Evolutionary conservation across 2,888 invertebrate species (phyloP).

Genomic region (Amblyteles armatorius): DNA sequence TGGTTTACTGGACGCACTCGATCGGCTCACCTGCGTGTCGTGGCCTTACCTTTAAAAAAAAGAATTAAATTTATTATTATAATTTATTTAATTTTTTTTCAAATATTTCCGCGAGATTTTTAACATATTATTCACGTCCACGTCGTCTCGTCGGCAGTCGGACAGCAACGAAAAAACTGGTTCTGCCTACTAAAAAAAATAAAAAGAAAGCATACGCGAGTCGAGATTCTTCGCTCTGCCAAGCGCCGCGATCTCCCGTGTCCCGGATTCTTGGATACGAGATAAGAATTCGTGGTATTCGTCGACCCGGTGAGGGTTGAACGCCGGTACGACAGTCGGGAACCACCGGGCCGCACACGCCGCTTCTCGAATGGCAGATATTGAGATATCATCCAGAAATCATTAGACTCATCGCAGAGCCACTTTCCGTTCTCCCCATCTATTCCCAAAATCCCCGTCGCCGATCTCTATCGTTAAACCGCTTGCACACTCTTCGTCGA

Average conservation of each 20-base stretch:
- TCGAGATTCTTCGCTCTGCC: slow-evolving; percentile 17
- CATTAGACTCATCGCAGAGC: slow-evolving; percentile 49
- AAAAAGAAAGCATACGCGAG: slow-evolving; percentile 41
- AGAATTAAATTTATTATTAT: background rate
- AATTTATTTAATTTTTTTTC: background rate
- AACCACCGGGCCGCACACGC: slow-evolving; percentile 36
- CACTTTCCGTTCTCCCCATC: background rate
- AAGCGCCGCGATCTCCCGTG: slow-evolving; percentile 18
- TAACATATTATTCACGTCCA: slow-evolving; percentile 19
- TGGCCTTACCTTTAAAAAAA: too few relatives aligned
- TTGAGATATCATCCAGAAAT: slow-evolving; percentile 65
- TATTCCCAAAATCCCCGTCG: background rate
- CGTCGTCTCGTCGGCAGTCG: slow-evolving; percentile 15
- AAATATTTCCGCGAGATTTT: slow-evolving; percentile 11
- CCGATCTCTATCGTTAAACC: background rate
- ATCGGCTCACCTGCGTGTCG: slow-evolving; percentile 18
- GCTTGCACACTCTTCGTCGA: too few relatives aligned
- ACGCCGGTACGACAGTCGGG: slow-evolving; percentile 4
- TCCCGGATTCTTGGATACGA: slow-evolving; percentile 64
- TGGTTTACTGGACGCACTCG: slow-evolving; percentile 38
- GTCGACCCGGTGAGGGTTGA: slow-evolving; percentile 47
- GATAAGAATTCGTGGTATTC: slow-evolving; percentile 71
- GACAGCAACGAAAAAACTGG: slow-evolving; percentile 38
- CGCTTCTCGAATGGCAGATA: slow-evolving; percentile 39
- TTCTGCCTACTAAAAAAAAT: slow-evolving; percentile 10